Evolutionary conservation across 2,797 vertebrate genomes (phyloP).

Genomic region (Emydoidea blandingii): DNA sequence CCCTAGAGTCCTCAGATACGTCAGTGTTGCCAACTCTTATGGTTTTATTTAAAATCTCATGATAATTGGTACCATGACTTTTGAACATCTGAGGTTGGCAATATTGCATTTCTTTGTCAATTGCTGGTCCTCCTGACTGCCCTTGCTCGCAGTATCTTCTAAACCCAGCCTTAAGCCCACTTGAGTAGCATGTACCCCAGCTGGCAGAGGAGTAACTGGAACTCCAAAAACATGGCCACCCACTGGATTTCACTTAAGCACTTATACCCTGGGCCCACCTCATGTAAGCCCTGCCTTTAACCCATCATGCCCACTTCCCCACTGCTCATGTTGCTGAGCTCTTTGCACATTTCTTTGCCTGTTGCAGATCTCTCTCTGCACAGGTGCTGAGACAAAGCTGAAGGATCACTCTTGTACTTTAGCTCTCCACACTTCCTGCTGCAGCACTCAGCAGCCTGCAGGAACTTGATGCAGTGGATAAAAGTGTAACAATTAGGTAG

Average conservation of each 20-base stretch:
- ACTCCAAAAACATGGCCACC: neutral
- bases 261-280: neutral
- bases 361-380: neutral
- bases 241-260: neutral
- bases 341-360: neutral
- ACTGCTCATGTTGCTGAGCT: accelerated
- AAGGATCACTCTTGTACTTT: neutral
- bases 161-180: neutral
- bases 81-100: neutral
- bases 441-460: neutral
- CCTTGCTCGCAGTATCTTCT: neutral
- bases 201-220: neutral
- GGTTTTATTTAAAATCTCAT: neutral
- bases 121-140: neutral
- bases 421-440: accelerated
- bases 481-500: neutral
- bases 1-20: neutral
- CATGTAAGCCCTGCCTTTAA: neutral
- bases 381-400: neutral
- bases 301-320: neutral
- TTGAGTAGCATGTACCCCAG: neutral
- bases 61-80: neutral
- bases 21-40: neutral
- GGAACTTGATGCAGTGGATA: neutral
- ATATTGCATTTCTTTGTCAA: neutral